A percentile compares a stretch with the other conserved stretches of the same genome.
Conservation (phyloP, 92 coral and sea anemone species). For the Anthopleura xanthogrammica region DNA sequence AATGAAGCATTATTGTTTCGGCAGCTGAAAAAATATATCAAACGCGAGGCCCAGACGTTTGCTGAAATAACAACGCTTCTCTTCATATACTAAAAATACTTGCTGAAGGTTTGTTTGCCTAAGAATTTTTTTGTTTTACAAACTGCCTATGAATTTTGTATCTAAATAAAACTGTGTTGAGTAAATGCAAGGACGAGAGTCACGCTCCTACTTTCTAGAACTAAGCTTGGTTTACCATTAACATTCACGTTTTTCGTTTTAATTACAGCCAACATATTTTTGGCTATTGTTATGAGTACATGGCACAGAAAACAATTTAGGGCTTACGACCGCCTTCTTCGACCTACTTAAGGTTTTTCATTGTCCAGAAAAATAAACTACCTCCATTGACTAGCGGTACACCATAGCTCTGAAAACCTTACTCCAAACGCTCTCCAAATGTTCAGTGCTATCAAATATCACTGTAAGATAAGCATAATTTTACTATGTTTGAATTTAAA, state of each 20-base stretch:
- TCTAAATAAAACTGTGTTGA: background rate
- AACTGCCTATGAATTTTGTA: background rate
- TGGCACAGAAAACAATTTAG: conserved; percentile 1
- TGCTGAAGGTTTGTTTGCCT: background rate
- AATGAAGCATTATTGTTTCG: background rate
- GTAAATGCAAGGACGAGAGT: background rate
- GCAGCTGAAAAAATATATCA: background rate
- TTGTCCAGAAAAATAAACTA: background rate
- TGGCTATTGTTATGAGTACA: conserved; percentile 17
- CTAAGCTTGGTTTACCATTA: background rate
- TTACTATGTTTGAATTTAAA: background rate
- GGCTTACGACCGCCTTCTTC: conserved; percentile 16
- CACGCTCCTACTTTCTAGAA: background rate
- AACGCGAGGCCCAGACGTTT: background rate
- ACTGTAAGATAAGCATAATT: background rate
- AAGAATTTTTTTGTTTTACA: background rate
- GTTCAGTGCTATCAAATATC: conserved; percentile 23
- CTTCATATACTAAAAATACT: background rate
- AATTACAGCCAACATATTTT: background rate
- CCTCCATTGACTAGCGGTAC: background rate
- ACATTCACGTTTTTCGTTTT: background rate
- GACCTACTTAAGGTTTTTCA: background rate
- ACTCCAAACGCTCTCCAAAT: background rate
- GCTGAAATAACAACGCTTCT: conserved; percentile 4
- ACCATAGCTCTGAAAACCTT: background rate